Evolutionary conservation across 2,113 vertebrate species (phyloP).

Genomic region (Onychostruthus taczanowskii): DNA sequence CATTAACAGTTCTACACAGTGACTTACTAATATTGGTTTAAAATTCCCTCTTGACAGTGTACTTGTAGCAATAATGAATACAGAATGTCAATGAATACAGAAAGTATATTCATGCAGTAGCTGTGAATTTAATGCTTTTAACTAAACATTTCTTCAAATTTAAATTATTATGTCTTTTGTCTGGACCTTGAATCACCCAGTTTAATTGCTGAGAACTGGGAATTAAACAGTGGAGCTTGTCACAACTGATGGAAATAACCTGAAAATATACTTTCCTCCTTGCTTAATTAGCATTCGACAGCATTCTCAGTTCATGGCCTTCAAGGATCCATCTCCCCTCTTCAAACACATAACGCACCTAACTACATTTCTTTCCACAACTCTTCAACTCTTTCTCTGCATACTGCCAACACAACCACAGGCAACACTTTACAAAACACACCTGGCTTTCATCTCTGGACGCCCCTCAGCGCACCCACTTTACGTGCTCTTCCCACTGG

Average conservation of each 20-base stretch:
- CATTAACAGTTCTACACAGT: background rate
- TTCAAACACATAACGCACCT: background rate
- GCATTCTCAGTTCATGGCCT: background rate
- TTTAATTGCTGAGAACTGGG: background rate
- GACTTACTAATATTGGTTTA: background rate
- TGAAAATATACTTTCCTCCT: background rate
- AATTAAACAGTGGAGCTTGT: background rate
- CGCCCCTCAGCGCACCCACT: background rate
- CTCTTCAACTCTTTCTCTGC: background rate
- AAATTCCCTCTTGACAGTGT: background rate
- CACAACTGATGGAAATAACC: background rate
- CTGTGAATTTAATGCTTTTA: background rate
- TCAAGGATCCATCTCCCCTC: background rate
- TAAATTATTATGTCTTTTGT: background rate
- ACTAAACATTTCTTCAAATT: background rate
- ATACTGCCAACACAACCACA: background rate
- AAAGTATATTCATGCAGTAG: background rate
- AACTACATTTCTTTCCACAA: background rate
- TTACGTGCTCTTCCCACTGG: accelerated
- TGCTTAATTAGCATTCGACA: background rate
- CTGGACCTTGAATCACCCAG: background rate
- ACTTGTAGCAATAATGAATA: background rate
- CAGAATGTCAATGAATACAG: background rate
- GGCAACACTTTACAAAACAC: background rate
- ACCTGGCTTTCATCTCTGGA: background rate